Conservation (phyloP, 2,113 vertebrate genomes). For the Corvus cornix region DNA sequence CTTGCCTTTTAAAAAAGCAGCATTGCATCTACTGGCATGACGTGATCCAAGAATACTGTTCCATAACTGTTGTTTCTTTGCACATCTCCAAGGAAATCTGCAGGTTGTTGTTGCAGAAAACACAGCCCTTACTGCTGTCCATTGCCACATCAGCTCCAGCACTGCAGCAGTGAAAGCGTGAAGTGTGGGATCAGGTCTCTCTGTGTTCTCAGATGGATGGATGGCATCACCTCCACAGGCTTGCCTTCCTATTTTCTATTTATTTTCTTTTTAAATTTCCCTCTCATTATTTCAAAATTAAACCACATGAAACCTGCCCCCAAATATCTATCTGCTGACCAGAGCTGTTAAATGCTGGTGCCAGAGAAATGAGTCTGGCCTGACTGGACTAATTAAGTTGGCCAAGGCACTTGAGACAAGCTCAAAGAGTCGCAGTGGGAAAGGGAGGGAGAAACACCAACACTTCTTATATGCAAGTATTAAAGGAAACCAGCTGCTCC, state of each 20-base stretch:
- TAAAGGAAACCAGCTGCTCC: conserved; percentile 15
- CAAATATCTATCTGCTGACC: not conserved
- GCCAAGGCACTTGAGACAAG: not conserved
- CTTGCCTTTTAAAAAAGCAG: not conserved
- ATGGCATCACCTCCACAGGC: not conserved
- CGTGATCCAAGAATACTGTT: not conserved
- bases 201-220: not conserved
- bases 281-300: not conserved
- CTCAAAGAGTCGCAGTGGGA: not conserved
- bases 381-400: not conserved
- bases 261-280: not conserved
- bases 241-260: not conserved
- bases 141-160: not conserved
- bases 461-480: not conserved
- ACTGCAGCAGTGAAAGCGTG: not conserved
- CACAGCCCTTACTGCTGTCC: not conserved
- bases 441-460: not conserved
- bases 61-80: not conserved
- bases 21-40: not conserved
- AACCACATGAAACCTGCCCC: not conserved
- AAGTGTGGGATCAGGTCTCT: not conserved
- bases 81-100: not conserved
- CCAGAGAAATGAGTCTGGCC: not conserved
- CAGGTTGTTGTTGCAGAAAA: not conserved
- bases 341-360: not conserved